A percentile compares a stretch with the other conserved stretches of the same genome.
Conservation (phyloP, 2,797 vertebrate genomes). For the Craterocephalus amniculus region DNA sequence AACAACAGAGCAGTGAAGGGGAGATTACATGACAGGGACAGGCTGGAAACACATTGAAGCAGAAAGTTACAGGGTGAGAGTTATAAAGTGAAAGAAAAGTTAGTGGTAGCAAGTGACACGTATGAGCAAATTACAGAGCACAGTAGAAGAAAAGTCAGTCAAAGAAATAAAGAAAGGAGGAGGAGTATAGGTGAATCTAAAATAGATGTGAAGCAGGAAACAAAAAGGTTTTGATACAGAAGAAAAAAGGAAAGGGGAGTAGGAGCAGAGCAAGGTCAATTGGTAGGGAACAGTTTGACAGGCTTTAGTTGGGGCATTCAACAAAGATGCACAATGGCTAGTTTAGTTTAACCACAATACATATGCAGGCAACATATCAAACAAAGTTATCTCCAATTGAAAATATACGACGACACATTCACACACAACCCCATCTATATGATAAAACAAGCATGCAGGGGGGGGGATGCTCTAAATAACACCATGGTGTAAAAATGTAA, state of each 20-base stretch:
- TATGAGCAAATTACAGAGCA: conserved; percentile 17
- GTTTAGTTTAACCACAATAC: conserved; percentile 58
- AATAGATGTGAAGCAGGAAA: conserved; percentile 17
- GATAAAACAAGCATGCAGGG: conserved; percentile 66
- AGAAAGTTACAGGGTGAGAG: neutral
- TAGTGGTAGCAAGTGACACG: conserved; percentile 18
- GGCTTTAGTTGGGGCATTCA: conserved; percentile 63
- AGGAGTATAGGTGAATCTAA: conserved; percentile 15
- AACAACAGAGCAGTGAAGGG: conserved; percentile 49
- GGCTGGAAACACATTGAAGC: neutral
- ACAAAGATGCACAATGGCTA: conserved; percentile 66
- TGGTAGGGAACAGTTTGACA: conserved; percentile 40
- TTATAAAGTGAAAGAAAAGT: conserved; percentile 9
- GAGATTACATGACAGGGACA: conserved; percentile 35
- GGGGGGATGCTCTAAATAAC: conserved; percentile 56
- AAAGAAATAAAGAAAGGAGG: neutral
- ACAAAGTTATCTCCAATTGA: conserved; percentile 35
- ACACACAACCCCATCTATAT: conserved; percentile 47
- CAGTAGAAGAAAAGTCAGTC: conserved; percentile 1
- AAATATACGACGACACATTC: conserved; percentile 46
- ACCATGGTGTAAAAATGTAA: conserved; percentile 26
- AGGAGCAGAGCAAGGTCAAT: conserved; percentile 48
- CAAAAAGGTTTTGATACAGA: conserved; percentile 31
- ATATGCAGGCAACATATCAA: conserved; percentile 68
- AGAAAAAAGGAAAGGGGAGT: neutral